A percentile compares a stretch with the other conserved stretches of the same genome.
phyloP scores from a whole-genome alignment of 35 echinoderm and acorn worm species.

The Amphiura filiformis region DNA sequence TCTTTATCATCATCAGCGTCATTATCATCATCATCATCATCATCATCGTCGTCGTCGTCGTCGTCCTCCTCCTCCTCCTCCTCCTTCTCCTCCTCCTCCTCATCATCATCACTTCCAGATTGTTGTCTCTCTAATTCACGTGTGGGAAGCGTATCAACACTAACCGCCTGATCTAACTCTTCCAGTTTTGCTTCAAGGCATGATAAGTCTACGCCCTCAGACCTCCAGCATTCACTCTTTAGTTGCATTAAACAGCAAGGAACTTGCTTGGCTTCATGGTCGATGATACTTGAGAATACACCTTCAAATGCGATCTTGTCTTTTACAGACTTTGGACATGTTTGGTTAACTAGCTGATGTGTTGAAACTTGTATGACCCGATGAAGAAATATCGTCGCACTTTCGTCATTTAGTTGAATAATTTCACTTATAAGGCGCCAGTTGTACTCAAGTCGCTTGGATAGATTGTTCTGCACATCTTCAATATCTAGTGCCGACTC shows the following conservation, averaged over 20 bases:
- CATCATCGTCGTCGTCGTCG: too few species aligned
- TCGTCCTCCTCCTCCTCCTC: too few species aligned
- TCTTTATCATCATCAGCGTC: too few species aligned
- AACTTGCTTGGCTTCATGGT: neutral
- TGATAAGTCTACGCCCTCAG: neutral
- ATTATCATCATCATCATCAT: too few species aligned
- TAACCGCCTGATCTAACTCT: neutral
- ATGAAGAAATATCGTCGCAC: neutral
- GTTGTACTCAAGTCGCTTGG: neutral
- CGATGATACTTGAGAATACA: neutral
- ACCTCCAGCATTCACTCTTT: neutral
- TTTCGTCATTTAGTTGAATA: neutral
- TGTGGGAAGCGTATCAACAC: too few species aligned
- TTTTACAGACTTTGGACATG: neutral
- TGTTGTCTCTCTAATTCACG: too few species aligned
- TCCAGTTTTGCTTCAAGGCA: neutral
- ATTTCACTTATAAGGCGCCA: neutral
- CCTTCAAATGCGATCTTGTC: neutral
- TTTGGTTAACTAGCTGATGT: too few species aligned
- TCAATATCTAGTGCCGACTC: neutral
- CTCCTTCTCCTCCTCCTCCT: too few species aligned
- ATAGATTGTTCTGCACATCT: neutral
- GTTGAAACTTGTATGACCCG: neutral
- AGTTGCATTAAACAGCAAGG: neutral
- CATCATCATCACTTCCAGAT: too few species aligned